Base-by-base conservation (phyloP, 2,888 invertebrate genomes). In the Tetanocera ferruginea region DNA sequence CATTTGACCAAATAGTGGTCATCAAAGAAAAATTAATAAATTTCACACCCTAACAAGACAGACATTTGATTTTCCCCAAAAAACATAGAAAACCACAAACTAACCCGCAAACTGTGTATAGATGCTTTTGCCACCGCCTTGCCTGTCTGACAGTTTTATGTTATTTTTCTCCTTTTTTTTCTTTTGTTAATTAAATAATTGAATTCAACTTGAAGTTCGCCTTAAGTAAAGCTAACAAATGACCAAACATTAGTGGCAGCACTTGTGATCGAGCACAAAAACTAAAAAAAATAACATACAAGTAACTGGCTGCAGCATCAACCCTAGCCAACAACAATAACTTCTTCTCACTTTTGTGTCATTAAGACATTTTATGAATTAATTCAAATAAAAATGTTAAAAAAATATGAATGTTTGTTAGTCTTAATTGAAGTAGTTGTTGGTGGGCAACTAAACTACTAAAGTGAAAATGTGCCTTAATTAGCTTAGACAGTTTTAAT, bases 21-120 rank as follows among this genome's bases (percentile, higher is more conserved):
- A 64, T 31, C 64, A 64, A 23, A 25, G 57, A 6, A 60, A 23
- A 55, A 64, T 74, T 19, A 64, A 75, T 75, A 67, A 67, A 75
- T 75, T 75, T 52, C 67, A 67, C 75, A 75, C 37, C 67, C 52
- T 75, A 75, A 75, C 75, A 67, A 75, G 75, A 23, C 25, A 25
- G 23, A 34, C 19, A 52, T 67, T 52, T 67, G 75, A 75, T 66
- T 75, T 67, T 19, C 60, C 17, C 25, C 0, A 11, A 6, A n/a
- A n/a, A 55, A 19, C 6, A 52, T 17, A 52, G 17, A 19, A 8
- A 55, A 55, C 55, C 55, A 11, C 43, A n/a, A 55, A 55, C 23
- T 23, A 55, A 55, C 55, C 55, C n/a, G 23, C 55, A n/a, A 55
- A n/a, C 23, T 23, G 9, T 55, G 19, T 9, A 23, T 14, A 19